phyloP scores from a whole-genome alignment of 2,113 vertebrate species.

The Malurus alboscapulatus region DNA sequence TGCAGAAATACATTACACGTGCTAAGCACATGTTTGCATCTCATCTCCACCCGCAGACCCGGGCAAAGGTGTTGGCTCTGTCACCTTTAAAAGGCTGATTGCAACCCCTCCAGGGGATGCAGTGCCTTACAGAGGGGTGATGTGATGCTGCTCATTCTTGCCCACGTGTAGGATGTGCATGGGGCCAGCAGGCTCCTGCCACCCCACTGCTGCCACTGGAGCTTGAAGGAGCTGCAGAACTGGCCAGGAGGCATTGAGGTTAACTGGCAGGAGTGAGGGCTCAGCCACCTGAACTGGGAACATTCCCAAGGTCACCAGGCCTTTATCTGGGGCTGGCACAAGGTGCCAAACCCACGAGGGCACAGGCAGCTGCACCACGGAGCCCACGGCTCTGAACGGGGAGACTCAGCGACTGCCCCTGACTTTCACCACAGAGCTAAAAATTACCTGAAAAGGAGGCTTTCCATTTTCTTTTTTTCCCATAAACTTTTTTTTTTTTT shows the following conservation, averaged over 20 bases:
- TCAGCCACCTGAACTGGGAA: neutral
- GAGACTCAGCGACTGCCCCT: rapidly evolving
- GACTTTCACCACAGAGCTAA: neutral
- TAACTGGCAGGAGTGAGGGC: neutral
- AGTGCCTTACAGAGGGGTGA: neutral
- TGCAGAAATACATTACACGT: neutral
- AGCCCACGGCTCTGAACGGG: neutral
- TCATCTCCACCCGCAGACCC: neutral
- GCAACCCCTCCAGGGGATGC: neutral
- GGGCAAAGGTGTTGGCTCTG: neutral
- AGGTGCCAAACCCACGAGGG: rapidly evolving
- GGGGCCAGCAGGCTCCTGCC: neutral
- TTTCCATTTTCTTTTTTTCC: neutral
- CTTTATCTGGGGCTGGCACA: rapidly evolving
- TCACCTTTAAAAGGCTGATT: neutral
- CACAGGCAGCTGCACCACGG: neutral
- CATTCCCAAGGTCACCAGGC: neutral
- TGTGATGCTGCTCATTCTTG: neutral
- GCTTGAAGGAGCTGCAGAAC: neutral
- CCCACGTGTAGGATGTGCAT: rapidly evolving
- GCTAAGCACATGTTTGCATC: slow-evolving; percentile 2
- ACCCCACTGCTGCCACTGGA: neutral
- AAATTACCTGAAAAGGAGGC: neutral
- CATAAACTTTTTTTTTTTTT: neutral
- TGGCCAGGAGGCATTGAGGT: neutral